Percentiles rank a stretch among this genome's conserved stretches.
These are phyloP conservation scores for Piaya cayana DNA, from an alignment of 2,113 vertebrate species.

Conservation along the genomic window DNA sequence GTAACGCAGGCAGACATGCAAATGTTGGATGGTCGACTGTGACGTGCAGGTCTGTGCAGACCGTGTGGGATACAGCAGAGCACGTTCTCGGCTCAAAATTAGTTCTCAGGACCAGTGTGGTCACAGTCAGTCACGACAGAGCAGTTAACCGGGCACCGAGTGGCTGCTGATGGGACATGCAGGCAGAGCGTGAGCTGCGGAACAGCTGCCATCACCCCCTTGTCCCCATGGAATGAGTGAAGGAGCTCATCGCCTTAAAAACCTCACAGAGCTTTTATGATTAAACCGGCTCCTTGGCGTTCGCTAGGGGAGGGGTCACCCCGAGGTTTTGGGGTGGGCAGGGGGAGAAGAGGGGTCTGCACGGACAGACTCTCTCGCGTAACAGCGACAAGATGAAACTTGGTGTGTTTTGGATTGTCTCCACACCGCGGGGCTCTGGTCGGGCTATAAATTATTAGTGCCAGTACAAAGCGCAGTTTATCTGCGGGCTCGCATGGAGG, in stretches of 20 bases:
- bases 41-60: accelerated
- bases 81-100: accelerated
- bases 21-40: accelerated
- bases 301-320: neutral
- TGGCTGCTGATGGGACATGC: neutral
- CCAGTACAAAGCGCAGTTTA: conserved; percentile 63
- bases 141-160: neutral
- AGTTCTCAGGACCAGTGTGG: accelerated
- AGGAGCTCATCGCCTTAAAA: neutral
- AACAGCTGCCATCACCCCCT: neutral
- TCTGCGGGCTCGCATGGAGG: conserved; percentile 61
- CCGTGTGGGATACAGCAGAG: accelerated
- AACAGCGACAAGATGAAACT: neutral
- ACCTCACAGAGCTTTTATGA: neutral
- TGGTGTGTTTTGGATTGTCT: conserved; percentile 39
- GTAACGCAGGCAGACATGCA: accelerated
- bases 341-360: neutral
- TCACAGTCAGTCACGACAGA: accelerated
- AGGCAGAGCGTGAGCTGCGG: neutral
- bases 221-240: accelerated
- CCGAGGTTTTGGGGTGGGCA: neutral
- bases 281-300: neutral
- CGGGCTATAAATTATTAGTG: conserved; percentile 50
- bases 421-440: conserved; percentile 35
- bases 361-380: neutral